Percentiles rank a stretch among this genome's conserved stretches.
These are phyloP conservation scores for Reinhardtius hippoglossoides DNA, from an alignment of 2,113 vertebrate genomes.

Conservation along the genomic window DNA sequence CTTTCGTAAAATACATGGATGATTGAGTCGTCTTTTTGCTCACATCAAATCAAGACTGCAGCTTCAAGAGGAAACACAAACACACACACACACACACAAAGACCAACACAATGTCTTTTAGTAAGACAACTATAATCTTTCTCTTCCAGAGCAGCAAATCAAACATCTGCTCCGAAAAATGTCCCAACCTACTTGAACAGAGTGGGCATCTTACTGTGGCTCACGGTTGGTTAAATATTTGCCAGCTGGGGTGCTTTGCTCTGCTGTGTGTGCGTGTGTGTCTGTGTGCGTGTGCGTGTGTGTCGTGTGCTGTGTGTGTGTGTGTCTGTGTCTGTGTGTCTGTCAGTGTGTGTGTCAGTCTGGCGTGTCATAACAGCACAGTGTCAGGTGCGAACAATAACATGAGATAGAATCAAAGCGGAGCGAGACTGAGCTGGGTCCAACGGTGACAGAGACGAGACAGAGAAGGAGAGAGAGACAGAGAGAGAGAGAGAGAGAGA, in stretches of 20 bases:
- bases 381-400: slow-evolving; percentile 84
- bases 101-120: not conserved
- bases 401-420: slow-evolving; percentile 86
- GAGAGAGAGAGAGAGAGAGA: not conserved
- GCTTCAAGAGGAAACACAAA: not conserved
- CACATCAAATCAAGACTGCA: slow-evolving; percentile 9
- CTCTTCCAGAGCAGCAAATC: slow-evolving; percentile 48
- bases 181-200: slow-evolving; percentile 54
- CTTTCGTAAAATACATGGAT: not conserved
- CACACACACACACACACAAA: not conserved
- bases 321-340: slow-evolving; percentile 9
- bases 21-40: not conserved
- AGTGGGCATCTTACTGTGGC: slow-evolving; percentile 64
- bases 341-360: slow-evolving; percentile 33
- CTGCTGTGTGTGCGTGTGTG: not conserved
- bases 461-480: not conserved
- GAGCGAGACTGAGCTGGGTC: slow-evolving; percentile 87
- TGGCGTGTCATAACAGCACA: slow-evolving; percentile 68
- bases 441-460: slow-evolving; percentile 33
- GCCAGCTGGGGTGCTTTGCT: slow-evolving; percentile 73
- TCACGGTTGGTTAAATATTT: slow-evolving; percentile 74
- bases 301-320: slow-evolving; percentile 11
- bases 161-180: slow-evolving; percentile 68
- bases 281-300: not conserved
- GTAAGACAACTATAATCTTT: slow-evolving; percentile 7